phyloP scores from a whole-genome alignment of 2,888 invertebrate species.

The Endomychus coccineus region DNA sequence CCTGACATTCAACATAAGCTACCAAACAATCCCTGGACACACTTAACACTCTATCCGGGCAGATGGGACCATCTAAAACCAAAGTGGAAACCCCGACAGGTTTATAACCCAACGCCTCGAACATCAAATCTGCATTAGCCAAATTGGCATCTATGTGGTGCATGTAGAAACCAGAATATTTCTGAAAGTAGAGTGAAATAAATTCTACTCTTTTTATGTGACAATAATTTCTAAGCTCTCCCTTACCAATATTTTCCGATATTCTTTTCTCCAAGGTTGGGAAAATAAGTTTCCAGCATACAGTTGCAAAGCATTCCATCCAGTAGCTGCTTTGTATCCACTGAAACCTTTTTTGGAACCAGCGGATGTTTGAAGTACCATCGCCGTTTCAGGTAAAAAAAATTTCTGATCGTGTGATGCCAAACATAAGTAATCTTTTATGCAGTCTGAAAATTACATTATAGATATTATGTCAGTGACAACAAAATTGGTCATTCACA shows the following conservation, averaged over 20 bases:
- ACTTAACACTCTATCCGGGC: constrained; percentile 71
- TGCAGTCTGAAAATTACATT: constrained; percentile 53
- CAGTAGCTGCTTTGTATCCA: constrained; percentile 71
- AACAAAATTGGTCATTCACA: no score
- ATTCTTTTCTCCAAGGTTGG: constrained; percentile 87
- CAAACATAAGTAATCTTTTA: constrained; percentile 68
- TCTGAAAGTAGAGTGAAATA: constrained; percentile 45
- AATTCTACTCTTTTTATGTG: constrained; percentile 8
- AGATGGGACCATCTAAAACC: constrained; percentile 65
- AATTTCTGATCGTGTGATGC: constrained; percentile 77
- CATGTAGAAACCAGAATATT: constrained; percentile 82
- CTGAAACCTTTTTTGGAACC: constrained; percentile 65
- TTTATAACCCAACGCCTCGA: constrained; percentile 78
- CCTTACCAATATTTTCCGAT: constrained; percentile 67
- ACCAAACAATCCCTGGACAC: constrained; percentile 79
- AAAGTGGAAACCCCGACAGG: constrained; percentile 51
- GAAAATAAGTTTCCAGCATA: constrained; percentile 80
- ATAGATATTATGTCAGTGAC: constrained; percentile 1
- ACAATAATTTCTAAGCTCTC: neutral
- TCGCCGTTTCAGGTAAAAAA: constrained; percentile 64
- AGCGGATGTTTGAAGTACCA: constrained; percentile 68
- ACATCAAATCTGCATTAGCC: constrained; percentile 66
- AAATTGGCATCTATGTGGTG: constrained; percentile 79
- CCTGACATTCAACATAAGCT: constrained; percentile 83
- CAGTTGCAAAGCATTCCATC: constrained; percentile 77